Percentiles rank a stretch among this genome's conserved stretches.
These are phyloP conservation scores for Stegastes partitus DNA, from an alignment of 2,113 vertebrate species.

Conservation along the genomic window DNA sequence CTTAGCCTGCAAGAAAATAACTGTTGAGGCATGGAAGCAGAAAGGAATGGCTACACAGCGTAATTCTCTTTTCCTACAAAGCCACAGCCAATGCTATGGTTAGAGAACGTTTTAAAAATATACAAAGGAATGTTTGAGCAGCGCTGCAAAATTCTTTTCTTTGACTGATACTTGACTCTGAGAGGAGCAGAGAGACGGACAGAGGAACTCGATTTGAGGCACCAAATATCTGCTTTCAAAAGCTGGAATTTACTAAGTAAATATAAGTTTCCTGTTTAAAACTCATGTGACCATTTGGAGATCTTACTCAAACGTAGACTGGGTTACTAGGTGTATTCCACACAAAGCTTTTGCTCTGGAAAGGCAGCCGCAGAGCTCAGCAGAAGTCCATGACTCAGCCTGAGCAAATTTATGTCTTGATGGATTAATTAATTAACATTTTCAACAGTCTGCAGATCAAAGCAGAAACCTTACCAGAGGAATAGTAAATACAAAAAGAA, in stretches of 20 bases:
- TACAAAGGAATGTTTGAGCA: constrained; percentile 81
- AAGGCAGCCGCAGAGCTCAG: not conserved
- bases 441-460: constrained; percentile 6
- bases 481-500: not conserved
- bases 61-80: constrained; percentile 70
- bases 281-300: constrained; percentile 42
- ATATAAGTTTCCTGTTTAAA: constrained; percentile 80
- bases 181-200: constrained; percentile 49
- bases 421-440: not conserved
- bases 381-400: constrained; percentile 26
- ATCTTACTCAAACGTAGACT: constrained; percentile 29
- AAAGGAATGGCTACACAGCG: constrained; percentile 69
- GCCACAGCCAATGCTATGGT: constrained; percentile 68
- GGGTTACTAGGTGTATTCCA: constrained; percentile 46
- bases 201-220: constrained; percentile 52
- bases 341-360: not conserved
- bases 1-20: constrained; percentile 66
- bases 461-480: constrained; percentile 2
- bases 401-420: not conserved
- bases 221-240: constrained; percentile 63
- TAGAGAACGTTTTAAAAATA: constrained; percentile 75
- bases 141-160: constrained; percentile 80
- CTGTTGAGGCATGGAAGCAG: constrained; percentile 59
- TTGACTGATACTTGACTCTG: constrained; percentile 48
- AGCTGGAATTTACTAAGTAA: constrained; percentile 78